A percentile compares a stretch with the other conserved stretches of the same genome.
Conservation (phyloP, 2,888 invertebrate genomes). For the Herminia tarsipennalis region DNA sequence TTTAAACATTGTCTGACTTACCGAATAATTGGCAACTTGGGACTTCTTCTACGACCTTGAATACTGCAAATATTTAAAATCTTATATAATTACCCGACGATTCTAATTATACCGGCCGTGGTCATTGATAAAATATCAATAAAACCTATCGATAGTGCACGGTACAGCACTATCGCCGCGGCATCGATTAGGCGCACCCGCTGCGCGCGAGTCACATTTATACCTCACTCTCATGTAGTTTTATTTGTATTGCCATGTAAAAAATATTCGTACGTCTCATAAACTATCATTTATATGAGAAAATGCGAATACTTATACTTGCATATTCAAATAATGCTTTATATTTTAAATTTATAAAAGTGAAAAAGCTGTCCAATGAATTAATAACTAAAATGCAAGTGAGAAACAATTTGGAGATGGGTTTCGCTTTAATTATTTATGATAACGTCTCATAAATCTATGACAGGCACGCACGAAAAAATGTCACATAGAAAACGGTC, state of each 20-base stretch:
- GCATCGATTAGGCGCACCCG: slow-evolving; percentile 43
- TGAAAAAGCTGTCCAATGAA: slow-evolving; percentile 2
- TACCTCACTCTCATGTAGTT: slow-evolving; percentile 44
- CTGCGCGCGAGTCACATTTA: slow-evolving; percentile 50
- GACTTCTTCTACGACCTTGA: too few species aligned
- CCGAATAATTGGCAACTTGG: too few species aligned
- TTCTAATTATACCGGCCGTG: too few species aligned
- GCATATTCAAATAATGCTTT: slow-evolving; percentile 19
- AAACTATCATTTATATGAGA: slow-evolving; percentile 34
- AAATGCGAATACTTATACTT: slow-evolving; percentile 40
- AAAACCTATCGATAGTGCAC: background rate
- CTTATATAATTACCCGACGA: too few species aligned
- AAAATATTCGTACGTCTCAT: slow-evolving; percentile 24
- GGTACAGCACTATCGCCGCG: slow-evolving; percentile 16
- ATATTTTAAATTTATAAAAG: slow-evolving; percentile 10
- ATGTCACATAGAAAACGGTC: too few species aligned
- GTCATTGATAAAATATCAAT: too few species aligned
- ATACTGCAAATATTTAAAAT: too few species aligned
- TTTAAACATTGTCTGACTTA: too few species aligned
- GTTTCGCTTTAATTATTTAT: too few species aligned
- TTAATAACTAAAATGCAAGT: background rate
- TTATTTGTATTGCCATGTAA: slow-evolving; percentile 37
- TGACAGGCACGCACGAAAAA: too few species aligned
- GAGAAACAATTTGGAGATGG: too few species aligned
- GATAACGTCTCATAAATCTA: too few species aligned